Evolutionary conservation across 2,797 vertebrate genomes (phyloP).

Genomic region (Schizothorax lantsangensis): DNA sequence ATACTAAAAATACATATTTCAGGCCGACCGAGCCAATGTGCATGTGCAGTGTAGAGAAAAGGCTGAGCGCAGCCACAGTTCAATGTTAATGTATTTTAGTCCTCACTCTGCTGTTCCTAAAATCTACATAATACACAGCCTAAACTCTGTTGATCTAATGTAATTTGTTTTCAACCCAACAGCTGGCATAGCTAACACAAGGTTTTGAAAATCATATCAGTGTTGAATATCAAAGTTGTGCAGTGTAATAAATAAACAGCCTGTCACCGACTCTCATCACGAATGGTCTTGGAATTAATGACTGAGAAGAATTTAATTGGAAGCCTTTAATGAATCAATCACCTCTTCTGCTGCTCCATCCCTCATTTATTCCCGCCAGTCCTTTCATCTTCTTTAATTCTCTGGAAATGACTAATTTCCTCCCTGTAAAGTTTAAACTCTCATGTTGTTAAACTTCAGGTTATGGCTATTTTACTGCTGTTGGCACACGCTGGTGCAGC

Average conservation of each 20-base stretch:
- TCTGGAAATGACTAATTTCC: conserved; percentile 18
- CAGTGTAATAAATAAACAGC: conserved; percentile 8
- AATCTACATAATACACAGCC: not conserved
- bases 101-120: not conserved
- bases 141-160: not conserved
- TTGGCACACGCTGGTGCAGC: conserved; percentile 28
- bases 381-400: conserved; percentile 34
- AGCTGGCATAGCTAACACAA: not conserved
- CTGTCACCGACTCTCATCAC: not conserved
- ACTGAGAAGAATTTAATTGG: conserved; percentile 20
- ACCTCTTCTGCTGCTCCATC: not conserved
- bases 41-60: too few species aligned
- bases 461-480: conserved; percentile 49
- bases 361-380: not conserved
- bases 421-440: conserved; percentile 22
- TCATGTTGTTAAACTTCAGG: conserved; percentile 37
- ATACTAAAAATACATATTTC: too few species aligned
- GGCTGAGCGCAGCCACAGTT: too few species aligned
- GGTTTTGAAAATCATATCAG: not conserved
- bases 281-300: not conserved
- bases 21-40: too few species aligned
- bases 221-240: not conserved
- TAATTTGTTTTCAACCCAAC: conserved; percentile 1
- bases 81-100: not conserved
- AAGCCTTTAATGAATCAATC: conserved; percentile 22